These are phyloP conservation scores for Orthosia incerta DNA, from an alignment of 2,888 invertebrate species.

Conservation along the genomic window DNA sequence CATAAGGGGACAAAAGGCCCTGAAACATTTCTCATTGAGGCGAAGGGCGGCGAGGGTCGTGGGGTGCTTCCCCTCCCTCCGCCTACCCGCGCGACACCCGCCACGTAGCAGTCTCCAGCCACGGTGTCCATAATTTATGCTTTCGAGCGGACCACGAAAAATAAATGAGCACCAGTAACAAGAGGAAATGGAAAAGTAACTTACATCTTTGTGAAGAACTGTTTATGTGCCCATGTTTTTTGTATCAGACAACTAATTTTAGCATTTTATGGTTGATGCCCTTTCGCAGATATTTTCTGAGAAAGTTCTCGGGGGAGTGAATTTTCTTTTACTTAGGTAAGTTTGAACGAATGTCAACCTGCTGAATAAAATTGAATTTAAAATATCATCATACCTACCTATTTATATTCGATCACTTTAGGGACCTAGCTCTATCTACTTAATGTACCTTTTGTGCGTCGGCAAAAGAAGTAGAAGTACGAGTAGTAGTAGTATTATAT, in stretches of 20 bases:
- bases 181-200: constrained; percentile 82
- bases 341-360: background rate
- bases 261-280: constrained; percentile 17
- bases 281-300: constrained; percentile 8
- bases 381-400: background rate
- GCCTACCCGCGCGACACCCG: constrained; percentile 64
- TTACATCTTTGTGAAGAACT: constrained; percentile 69
- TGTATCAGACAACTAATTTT: constrained; percentile 29
- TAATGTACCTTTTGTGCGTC: too few relatives aligned
- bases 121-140: constrained; percentile 90
- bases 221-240: constrained; percentile 52
- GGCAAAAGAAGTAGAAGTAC: too few relatives aligned
- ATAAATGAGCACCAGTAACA: constrained; percentile 85
- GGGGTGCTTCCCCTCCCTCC: constrained; percentile 60
- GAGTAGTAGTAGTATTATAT: too few relatives aligned
- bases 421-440: too few relatives aligned
- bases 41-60: constrained; percentile 71
- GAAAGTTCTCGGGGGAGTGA: background rate
- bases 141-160: constrained; percentile 87
- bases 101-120: constrained; percentile 81
- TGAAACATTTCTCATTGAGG: constrained; percentile 88
- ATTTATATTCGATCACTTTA: background rate
- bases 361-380: background rate
- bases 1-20: constrained; percentile 86
- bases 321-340: background rate